Evolutionary conservation across 64 coral and sea anemone genomes (phyloP).

Genomic region (Montipora foliosa): DNA sequence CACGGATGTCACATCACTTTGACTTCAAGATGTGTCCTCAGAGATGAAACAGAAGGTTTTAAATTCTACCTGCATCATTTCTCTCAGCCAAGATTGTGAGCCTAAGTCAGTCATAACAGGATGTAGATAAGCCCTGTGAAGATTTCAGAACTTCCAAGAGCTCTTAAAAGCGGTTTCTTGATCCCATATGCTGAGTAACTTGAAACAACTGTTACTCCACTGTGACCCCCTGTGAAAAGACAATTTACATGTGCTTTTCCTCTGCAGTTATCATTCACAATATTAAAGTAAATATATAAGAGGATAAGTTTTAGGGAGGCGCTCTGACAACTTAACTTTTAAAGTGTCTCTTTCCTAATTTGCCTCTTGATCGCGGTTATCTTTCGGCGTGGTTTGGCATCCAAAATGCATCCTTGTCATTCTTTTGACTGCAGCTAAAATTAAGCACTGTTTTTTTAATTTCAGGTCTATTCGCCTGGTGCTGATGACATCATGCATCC

Average conservation of each 20-base stretch:
- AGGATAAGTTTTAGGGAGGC: background rate
- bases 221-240: slow-evolving; percentile 86
- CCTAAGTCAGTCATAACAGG: slow-evolving; percentile 62
- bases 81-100: slow-evolving; percentile 53
- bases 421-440: slow-evolving; percentile 69
- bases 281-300: slow-evolving; percentile 34
- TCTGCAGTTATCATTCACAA: slow-evolving; percentile 43
- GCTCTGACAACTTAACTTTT: slow-evolving; percentile 36
- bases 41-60: slow-evolving; percentile 86
- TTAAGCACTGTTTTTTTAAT: slow-evolving; percentile 65
- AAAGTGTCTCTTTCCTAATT: slow-evolving; percentile 30
- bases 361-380: slow-evolving; percentile 54
- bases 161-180: slow-evolving; percentile 55
- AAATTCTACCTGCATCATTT: slow-evolving; percentile 68
- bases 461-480: slow-evolving; percentile 94
- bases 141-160: slow-evolving; percentile 63
- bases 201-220: slow-evolving; percentile 94
- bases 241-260: slow-evolving; percentile 78
- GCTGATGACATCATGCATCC: slow-evolving; percentile 98
- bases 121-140: slow-evolving; percentile 67
- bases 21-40: slow-evolving; percentile 87
- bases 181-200: slow-evolving; percentile 93
- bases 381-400: slow-evolving; percentile 48
- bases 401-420: slow-evolving; percentile 43
- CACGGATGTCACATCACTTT: slow-evolving; percentile 87